A percentile compares a stretch with the other conserved stretches of the same genome.
phyloP scores from a whole-genome alignment of 2,113 vertebrate species.

The Gallinago media region DNA sequence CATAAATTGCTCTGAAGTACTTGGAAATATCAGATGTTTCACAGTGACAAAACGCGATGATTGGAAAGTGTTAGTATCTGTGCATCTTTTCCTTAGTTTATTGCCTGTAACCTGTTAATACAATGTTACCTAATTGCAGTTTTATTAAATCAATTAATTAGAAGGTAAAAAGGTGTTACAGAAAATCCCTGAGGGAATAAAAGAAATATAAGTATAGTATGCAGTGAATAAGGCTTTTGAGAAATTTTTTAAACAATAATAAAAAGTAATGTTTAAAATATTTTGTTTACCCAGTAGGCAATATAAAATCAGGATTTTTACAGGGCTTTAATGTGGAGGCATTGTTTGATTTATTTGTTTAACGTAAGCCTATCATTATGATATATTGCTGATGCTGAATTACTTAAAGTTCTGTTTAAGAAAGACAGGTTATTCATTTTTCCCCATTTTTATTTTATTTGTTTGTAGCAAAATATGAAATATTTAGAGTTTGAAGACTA shows the following conservation, averaged over 20 bases:
- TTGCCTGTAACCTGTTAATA: not conserved
- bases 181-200: not conserved
- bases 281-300: not conserved
- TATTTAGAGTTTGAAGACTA: not conserved
- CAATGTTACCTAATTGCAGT: not conserved
- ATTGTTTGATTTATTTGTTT: not conserved
- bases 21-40: not conserved
- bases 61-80: not conserved
- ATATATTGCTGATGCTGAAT: not conserved
- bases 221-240: not conserved
- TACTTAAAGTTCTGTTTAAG: not conserved
- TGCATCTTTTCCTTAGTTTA: not conserved
- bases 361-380: not conserved
- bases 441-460: not conserved
- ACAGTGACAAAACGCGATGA: not conserved
- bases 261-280: not conserved
- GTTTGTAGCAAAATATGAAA: not conserved
- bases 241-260: not conserved
- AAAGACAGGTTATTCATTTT: not conserved
- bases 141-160: not conserved
- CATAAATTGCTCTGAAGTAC: not conserved
- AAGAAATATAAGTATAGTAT: not conserved
- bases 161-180: not conserved
- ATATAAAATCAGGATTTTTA: not conserved
- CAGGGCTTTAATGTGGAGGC: not conserved